Base-by-base conservation (phyloP, 2,797 vertebrate species). In the Xerus rutilus region DNA sequence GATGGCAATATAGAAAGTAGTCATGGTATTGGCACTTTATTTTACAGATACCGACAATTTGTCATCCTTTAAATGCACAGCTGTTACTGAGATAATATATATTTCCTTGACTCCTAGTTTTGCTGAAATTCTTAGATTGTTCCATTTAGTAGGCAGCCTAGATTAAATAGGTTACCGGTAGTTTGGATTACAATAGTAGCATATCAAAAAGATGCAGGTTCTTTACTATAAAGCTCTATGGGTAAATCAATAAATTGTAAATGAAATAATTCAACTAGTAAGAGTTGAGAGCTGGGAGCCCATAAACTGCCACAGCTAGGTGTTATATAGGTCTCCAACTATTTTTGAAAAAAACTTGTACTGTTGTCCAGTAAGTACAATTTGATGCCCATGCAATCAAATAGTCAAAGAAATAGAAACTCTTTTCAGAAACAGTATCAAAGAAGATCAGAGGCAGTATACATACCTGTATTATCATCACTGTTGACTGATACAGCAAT, bases 291-390 rank as follows among this genome's bases (percentile, higher is more conserved):
- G 15, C 18, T 69, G 17, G 13, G 81, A 86, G 52, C 17, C 13
- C 39, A 12, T 30, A 21, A 59, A 54, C 45, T 86, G 35, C 9
- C 17, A 15, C 35, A 81, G 12, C 57, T 73, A 95, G 86, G 70
- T 78, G 28, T 54, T 70, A 3, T 92, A 84, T 89, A 96, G 94
- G 74, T 77, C 88, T 73, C 79, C 70, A 47, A 39, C 17, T 70
- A 0, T 45, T n/a, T 77, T 90, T 93, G 49, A 59, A 23, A 39
- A 57, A 47, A 77, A 78, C 10, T 91, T 88, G 11, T 35, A 39
- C 76, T 84, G 2, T n/a, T 96, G n/a, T 54, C 5, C 0, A 72
- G 92, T n/a, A 96, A 81, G 70, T 89, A 84, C 57, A 94, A 73
- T 90, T 20, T 90, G 94, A 76, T 88, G 47, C 43, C 49, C 92